Percentiles rank a stretch among this genome's conserved stretches.
These are phyloP conservation scores for Eremophila alpestris DNA, from an alignment of 2,797 vertebrate species.

Conservation along the genomic window DNA sequence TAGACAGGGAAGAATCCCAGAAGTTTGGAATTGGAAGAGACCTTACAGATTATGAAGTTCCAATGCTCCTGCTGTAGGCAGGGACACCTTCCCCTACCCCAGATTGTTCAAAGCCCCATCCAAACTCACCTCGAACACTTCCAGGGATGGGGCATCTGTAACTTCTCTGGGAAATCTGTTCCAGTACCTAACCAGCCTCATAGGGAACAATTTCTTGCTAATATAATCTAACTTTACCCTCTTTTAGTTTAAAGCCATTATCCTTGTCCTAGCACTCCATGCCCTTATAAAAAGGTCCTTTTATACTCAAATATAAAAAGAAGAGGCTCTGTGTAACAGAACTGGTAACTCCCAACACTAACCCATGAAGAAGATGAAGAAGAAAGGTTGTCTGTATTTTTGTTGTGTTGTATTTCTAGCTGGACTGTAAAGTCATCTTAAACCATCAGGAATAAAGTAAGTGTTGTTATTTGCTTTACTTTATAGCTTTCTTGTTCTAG, in stretches of 20 bases:
- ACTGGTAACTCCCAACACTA: neutral
- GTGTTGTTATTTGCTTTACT: neutral
- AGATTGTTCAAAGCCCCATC: neutral
- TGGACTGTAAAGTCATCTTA: neutral
- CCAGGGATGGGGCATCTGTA: neutral
- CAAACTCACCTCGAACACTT: fast-evolving
- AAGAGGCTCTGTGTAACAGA: neutral
- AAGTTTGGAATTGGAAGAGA: neutral
- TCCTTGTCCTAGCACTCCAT: neutral
- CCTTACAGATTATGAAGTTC: neutral
- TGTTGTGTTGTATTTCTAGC: neutral
- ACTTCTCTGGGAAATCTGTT: neutral
- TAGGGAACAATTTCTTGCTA: neutral
- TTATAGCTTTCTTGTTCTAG: neutral
- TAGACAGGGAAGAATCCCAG: neutral
- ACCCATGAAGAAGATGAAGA: neutral
- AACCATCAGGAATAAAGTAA: neutral
- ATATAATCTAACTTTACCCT: neutral
- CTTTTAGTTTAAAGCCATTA: neutral
- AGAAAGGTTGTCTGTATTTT: neutral
- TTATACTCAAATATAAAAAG: neutral
- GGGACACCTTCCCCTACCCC: neutral
- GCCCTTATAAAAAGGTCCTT: neutral
- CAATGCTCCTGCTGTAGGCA: neutral
- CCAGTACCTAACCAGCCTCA: neutral